Base-by-base conservation (phyloP, 2,113 vertebrate species). In the Sitta europaea region DNA sequence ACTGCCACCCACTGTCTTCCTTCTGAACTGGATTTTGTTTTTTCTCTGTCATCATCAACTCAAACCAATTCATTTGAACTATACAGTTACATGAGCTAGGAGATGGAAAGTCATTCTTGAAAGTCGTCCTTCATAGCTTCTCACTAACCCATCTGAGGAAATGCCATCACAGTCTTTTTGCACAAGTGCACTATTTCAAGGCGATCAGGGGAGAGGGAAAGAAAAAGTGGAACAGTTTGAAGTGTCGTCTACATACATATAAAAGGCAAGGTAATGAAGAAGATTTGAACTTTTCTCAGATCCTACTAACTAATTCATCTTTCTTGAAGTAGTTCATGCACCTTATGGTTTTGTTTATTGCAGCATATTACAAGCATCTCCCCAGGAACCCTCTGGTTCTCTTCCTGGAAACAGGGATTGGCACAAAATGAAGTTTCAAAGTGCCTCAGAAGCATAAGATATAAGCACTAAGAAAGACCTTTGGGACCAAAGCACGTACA, bases 311-410 rank as follows among this genome's bases (percentile, higher is more conserved):
- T 62, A 87, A 91, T 79, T 94, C 51, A 90, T 96, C 88, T 97
- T 91, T 94, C 86, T 80, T 97, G 82, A 97, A 94, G 93, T 94
- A 97, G 83, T 87, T 95, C 91, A 90, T 94, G 84, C 36, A 90
- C 81, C 94, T 96, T 88, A 68, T 94, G 86, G 73, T 97, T 98
- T 90, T 95, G 83, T 97, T 96, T 96, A 85, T 92, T 96, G 73
- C 36, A 94, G 15, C 27, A 53, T 53, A 40, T 82, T 94, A 92
- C 77, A 93, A 88, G 61, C 48, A 73, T 48, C 67, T 91, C 84
- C 83, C 61, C 67, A 92, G 81, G 14, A 95, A 47, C 19, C n/a
- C 77, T 89, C 55, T 75, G 74, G 55, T 89, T 96, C 47, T 74
- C 84, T 78, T 96, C 45, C 54, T 72, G 82, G 79, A 94, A 93